Evolutionary conservation across 2,113 vertebrate species (phyloP), one percentile per base, ranked within the genome.

Genomic region (Cyanoliseus patagonus): DNA sequence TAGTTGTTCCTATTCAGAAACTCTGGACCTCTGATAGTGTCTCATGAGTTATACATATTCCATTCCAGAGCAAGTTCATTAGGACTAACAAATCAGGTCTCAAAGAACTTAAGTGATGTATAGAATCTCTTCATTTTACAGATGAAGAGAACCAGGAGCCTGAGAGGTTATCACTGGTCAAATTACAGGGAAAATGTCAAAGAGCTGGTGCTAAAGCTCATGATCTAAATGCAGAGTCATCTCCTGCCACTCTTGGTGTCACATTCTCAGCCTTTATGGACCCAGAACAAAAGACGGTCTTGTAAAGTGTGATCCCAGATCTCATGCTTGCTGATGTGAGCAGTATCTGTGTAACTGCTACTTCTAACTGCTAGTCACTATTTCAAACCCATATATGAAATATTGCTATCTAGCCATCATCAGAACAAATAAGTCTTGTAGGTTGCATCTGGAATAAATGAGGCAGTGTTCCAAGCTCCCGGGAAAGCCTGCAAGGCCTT

Each of bases 391-490:
- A 35, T 51, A 51, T 31, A 53, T 72, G 86, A 89, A 83, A 90
- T 80, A 81, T 64, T 59, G 8, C 13, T 91, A 88, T 68, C 72
- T 39, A 90, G 76, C 23, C 44, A 74, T 68, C 69, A 72, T 35
- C 52, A 75, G 76, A 92, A 78, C 41, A 84, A 89, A 85, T 44
- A n/a, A 67, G 52, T 53, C 90, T 79, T 83, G 85, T 87, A 51
- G 81, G 62, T 82, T 57, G 73, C 90, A 90, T 46, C 31, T 94
- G 94, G 92, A 92, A 93, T 62, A 62, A 80, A 92, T 94, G 79
- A 96, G 94, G 89, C 92, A 92, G 67, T 83, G 85, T 94, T 96
- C 92, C 94, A 93, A 79, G 55, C 66, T 95, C 93, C 69, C 24
- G 1, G 94, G 80, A 85, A 68, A 70, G 80, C 77, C 47, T 80